Conservation (phyloP, 2,113 vertebrate species). For the Pelobates fuscus region DNA sequence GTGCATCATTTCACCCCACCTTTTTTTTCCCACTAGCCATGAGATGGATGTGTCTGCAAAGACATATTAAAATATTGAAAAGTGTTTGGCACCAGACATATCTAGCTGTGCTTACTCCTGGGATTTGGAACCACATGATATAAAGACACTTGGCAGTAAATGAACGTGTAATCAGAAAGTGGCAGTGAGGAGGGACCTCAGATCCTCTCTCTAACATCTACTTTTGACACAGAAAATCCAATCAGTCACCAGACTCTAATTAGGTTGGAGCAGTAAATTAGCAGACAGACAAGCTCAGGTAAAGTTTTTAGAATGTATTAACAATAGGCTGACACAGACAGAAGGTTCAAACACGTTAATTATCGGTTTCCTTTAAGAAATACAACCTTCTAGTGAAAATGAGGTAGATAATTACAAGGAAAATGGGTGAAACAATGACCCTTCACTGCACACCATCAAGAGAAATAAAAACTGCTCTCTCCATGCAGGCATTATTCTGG, state of each 20-base stretch:
- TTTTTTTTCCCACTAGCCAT: too few species aligned
- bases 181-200: too few species aligned
- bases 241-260: neutral
- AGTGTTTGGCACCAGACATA: too few species aligned
- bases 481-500: neutral
- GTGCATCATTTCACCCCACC: too few species aligned
- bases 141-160: too few species aligned
- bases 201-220: neutral
- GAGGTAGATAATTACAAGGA: conserved; percentile 9
- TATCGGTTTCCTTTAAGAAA: conserved; percentile 11
- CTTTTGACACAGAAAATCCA: neutral
- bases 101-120: too few species aligned
- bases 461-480: neutral
- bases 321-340: neutral
- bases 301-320: neutral
- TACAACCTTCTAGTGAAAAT: neutral
- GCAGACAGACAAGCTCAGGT: neutral
- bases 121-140: too few species aligned
- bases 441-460: neutral
- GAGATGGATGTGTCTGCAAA: too few species aligned
- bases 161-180: too few species aligned
- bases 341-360: neutral
- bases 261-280: neutral
- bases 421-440: neutral
- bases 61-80: too few species aligned